phyloP scores from a whole-genome alignment of 2,888 invertebrate species.

The Spodoptera picta region DNA sequence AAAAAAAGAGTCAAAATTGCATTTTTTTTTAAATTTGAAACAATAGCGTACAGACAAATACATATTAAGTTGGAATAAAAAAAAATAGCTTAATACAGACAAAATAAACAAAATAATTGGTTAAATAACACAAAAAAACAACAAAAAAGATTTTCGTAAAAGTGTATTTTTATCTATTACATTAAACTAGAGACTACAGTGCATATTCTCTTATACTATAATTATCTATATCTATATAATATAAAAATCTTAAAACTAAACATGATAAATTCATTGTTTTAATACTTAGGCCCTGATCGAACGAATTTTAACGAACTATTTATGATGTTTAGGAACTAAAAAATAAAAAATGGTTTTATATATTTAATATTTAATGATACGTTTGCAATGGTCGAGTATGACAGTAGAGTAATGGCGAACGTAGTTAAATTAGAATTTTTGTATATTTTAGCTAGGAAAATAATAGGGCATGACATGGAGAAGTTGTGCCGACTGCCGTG shows the following conservation, averaged over 20 bases:
- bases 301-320: conserved; percentile 2
- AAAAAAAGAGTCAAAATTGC: too few species aligned
- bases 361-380: too few species aligned
- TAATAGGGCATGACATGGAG: too few species aligned
- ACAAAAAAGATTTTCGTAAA: conserved; percentile 30
- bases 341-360: not conserved
- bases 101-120: not conserved
- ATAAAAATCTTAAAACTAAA: conserved; percentile 50
- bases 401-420: not conserved
- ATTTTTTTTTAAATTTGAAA: too few species aligned
- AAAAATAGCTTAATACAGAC: not conserved
- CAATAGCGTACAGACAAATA: too few species aligned
- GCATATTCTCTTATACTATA: conserved; percentile 48
- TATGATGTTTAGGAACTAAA: conserved; percentile 3
- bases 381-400: not conserved
- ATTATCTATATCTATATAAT: conserved; percentile 38
- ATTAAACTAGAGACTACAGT: conserved; percentile 40
- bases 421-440: too few species aligned
- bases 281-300: conserved; percentile 54
- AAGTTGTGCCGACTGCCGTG: too few species aligned
- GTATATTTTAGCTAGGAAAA: too few species aligned
- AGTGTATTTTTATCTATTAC: conserved; percentile 48
- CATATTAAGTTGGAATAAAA: too few species aligned
- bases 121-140: conserved; percentile 15
- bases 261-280: conserved; percentile 46